Percentiles rank a stretch among this genome's conserved stretches.
Conservation (phyloP, 2,113 vertebrate genomes). For the Boulengerochromis microlepis region DNA sequence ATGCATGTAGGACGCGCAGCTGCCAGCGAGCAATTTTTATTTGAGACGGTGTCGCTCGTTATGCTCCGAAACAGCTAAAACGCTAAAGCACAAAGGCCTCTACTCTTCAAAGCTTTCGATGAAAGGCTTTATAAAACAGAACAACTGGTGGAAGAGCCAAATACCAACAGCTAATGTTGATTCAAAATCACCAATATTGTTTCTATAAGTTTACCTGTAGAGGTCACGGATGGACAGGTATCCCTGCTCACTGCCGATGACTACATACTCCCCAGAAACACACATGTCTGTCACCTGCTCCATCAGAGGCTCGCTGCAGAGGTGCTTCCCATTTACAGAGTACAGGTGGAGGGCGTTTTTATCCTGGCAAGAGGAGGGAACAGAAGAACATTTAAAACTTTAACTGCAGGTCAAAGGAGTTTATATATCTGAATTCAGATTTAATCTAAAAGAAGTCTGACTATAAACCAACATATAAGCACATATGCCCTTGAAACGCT, state of each 20-base stretch:
- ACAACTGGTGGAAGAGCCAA: neutral
- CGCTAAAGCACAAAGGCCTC: neutral
- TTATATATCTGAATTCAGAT: neutral
- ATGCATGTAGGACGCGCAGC: neutral
- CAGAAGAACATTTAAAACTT: neutral
- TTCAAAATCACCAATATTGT: neutral
- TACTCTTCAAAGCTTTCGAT: neutral
- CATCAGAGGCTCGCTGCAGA: constrained; percentile 82
- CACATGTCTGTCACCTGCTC: constrained; percentile 93
- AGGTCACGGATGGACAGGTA: constrained; percentile 89
- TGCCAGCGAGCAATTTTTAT: neutral
- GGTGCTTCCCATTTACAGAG: constrained; percentile 90
- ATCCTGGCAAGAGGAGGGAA: constrained; percentile 69
- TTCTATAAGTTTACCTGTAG: constrained; percentile 78
- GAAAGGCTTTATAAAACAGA: neutral
- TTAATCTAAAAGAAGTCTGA: fast-evolving
- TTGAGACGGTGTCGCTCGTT: neutral
- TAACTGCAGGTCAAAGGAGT: neutral
- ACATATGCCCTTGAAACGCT: neutral
- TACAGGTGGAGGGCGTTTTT: constrained; percentile 92
- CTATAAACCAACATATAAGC: neutral
- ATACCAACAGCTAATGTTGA: neutral
- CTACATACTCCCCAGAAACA: constrained; percentile 82
- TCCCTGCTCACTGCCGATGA: constrained; percentile 89
- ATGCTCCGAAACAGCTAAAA: neutral